phyloP scores from a whole-genome alignment of 2,113 vertebrate genomes.

The Carettochelys insculpta region DNA sequence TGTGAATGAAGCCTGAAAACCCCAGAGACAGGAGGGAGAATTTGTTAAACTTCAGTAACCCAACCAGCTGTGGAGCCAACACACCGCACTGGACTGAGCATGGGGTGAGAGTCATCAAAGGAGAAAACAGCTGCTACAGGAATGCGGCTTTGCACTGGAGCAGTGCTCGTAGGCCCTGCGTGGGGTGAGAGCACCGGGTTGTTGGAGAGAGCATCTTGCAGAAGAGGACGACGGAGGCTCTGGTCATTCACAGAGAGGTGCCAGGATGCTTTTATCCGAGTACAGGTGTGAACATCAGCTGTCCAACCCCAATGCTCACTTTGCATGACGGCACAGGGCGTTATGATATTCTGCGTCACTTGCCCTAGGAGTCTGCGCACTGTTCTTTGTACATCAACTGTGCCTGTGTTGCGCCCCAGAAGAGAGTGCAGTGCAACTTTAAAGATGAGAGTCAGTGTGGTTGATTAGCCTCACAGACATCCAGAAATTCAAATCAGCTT shows the following conservation, averaged over 20 bases:
- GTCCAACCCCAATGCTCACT: no score
- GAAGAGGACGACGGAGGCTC: no score
- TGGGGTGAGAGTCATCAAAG: neutral
- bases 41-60: neutral
- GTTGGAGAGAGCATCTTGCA: no score
- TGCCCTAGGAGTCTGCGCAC: neutral
- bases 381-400: no score
- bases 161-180: no score
- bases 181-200: no score
- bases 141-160: no score
- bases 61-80: no score
- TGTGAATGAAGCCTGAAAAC: neutral
- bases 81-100: neutral
- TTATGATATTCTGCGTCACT: neutral
- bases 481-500: neutral
- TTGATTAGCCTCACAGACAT: accelerated
- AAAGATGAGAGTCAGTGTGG: accelerated
- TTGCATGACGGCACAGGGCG: neutral
- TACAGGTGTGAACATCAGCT: no score
- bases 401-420: neutral
- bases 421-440: accelerated
- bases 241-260: no score
- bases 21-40: neutral
- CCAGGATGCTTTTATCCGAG: no score
- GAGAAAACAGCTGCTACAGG: neutral